A percentile compares a stretch with the other conserved stretches of the same genome.
Conservation (phyloP, 2,888 invertebrate genomes). For the Cheilosia urbana region DNA sequence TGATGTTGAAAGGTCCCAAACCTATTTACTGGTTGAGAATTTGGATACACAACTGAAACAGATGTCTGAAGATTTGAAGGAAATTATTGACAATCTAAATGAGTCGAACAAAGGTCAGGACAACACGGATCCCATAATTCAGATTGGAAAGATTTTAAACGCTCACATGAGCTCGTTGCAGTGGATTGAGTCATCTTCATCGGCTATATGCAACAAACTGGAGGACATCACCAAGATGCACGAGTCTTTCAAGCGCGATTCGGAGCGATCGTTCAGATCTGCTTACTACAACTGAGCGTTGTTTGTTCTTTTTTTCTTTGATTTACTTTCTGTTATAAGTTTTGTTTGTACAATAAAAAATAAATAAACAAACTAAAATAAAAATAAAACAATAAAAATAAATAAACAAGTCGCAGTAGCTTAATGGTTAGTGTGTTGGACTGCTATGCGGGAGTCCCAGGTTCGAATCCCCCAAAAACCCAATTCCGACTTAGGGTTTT, state of each 20-base stretch:
- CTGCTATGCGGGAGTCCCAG: too few species aligned
- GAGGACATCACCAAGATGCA: conserved; percentile 93
- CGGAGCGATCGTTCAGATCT: conserved; percentile 88
- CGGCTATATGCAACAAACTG: conserved; percentile 90
- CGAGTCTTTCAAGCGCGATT: conserved; percentile 90
- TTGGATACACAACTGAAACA: conserved; percentile 95
- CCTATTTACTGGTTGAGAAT: conserved; percentile 95
- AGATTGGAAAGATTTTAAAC: conserved; percentile 96
- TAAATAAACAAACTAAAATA: background rate
- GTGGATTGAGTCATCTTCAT: conserved; percentile 95
- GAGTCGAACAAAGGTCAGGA: conserved; percentile 93
- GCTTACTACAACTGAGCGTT: conserved; percentile 84
- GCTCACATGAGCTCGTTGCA: conserved; percentile 98
- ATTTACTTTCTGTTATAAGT: conserved; percentile 18
- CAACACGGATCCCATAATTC: conserved; percentile 94
- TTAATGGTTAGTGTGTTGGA: too few species aligned
- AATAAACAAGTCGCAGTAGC: too few species aligned
- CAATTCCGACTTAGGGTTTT: too few species aligned
- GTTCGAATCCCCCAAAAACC: too few species aligned
- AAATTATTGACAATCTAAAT: conserved; percentile 97
- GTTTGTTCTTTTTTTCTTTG: background rate
- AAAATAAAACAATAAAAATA: too few species aligned
- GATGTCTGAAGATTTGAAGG: conserved; percentile 97
- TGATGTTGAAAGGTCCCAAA: conserved; percentile 95
- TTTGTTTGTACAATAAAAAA: conserved; percentile 46